Base-by-base conservation (phyloP, 2,797 vertebrate genomes). In the Acropternis orthonyx region DNA sequence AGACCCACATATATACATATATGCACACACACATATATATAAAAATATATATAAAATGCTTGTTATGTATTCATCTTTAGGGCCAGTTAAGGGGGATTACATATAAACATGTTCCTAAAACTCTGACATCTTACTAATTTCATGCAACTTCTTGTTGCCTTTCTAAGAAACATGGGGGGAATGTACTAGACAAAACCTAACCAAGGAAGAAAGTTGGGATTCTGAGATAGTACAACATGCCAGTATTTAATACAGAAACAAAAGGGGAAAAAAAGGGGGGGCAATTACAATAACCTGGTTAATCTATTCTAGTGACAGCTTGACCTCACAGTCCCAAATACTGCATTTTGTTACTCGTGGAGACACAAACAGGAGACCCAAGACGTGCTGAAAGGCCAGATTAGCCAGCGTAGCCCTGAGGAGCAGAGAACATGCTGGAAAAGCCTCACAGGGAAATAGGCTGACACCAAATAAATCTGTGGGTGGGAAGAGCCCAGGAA, bases 61-160 rank as follows among this genome's bases (percentile, higher is more conserved):
- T 77, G 55, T 51, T 92, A 69, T 84, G 8, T 43, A 36, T 79
- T 85, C 82, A 49, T 62, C 28, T 77, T 69, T 58, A 77, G 34
- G 32, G 36, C 14, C 1, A 90, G 46, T 36, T 37, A 80, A 54
- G 17, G 11, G 16, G 30, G n/a, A 80, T 67, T 63, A 83, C 62
- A 73, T 13, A 32, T 36, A 85, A 54, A 48, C 14, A 22, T 28
- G 43, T 59, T 73, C 36, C 61, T 39, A n/a, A 43, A 85, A 46
- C n/a, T 56, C 32, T 71, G 51, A 73, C 24, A 28, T 58, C 20
- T 41, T 65, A 22, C 41, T 74, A 19, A 80, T 88, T 92, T 86
- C 32, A 86, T 84, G 41, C 27, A 90, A 62, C 15, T 54, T 86
- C 24, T 66, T 63, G 13, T 23, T 62, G n/a, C 30, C 74, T 74